Evolutionary conservation across 2,113 vertebrate species (phyloP), one percentile per base, ranked within the genome.

Genomic region (Sialia sialis): DNA sequence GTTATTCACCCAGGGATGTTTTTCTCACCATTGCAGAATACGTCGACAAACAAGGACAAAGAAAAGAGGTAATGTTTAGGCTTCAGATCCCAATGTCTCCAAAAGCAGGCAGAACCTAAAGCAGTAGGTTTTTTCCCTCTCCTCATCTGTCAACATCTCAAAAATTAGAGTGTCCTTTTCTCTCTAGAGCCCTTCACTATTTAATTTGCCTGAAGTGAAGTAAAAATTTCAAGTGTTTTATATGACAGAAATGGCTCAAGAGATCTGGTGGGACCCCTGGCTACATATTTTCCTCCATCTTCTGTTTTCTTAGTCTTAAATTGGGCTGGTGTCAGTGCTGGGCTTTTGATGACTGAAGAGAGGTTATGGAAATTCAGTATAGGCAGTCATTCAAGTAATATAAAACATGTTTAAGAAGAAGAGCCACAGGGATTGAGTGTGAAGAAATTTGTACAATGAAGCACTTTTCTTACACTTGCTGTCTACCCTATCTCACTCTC

Each of bases 41-140:
- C 30, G 84, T 84, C 63, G 74, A 32, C 30, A 86, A 66, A 34
- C 9, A 56, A 75, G 68, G 92, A 22, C 29, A 89, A 25, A 22
- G n/a, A 62, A 49, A 77, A 58, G 46, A 83, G 14, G 22, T 41
- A 27, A 19, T 52, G 43, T 52, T 80, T 72, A 54, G 19, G 11
- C 15, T 81, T 90, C 73, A 66, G 26, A 60, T 68, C 25, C n/a
- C 36, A 48, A 1, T 41, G 16, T 75, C 19, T 15, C 67, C 34
- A 7, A 54, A 92, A 83, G 62, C 3, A 80, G 51, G 32, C 34
- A 55, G 58, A 92, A 77, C 39, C 34, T 81, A 36, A 88, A 81
- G 14, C 39, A 58, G 21, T 44, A 36, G 4, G 0, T 26, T 70
- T 66, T 58, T 23, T 2, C 5, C 26, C 7, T 11, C 2, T 55